Conservation (phyloP, 1,140 invertebrate genomes). For the Lepidurus apus region DNA sequence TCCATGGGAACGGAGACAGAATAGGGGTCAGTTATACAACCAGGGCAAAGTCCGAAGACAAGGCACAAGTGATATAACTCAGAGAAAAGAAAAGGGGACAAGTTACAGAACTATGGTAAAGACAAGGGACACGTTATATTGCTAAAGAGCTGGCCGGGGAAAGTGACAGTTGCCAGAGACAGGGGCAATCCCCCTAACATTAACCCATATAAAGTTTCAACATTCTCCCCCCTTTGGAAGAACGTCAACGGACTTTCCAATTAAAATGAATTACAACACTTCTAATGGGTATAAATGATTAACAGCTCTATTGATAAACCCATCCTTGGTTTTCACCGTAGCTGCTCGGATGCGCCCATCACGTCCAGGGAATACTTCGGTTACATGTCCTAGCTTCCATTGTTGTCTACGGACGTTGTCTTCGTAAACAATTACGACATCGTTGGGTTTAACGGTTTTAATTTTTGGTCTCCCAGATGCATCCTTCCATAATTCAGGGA, state of each 20-base stretch:
- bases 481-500: neutral
- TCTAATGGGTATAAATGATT: slow-evolving; percentile 9
- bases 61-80: no score
- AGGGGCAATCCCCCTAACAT: no score
- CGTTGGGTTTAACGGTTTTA: slow-evolving; percentile 31
- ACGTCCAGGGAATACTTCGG: slow-evolving; percentile 38
- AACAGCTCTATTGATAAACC: neutral
- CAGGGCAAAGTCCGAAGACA: no score
- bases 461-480: neutral
- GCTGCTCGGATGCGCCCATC: slow-evolving; percentile 40
- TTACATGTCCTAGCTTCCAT: slow-evolving; percentile 43
- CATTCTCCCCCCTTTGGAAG: slow-evolving; percentile 27
- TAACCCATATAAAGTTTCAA: neutral
- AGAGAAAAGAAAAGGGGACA: no score
- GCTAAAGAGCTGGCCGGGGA: no score
- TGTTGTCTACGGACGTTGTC: slow-evolving; percentile 39
- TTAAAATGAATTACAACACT: neutral
- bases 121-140: no score
- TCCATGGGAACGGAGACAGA: no score
- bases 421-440: slow-evolving; percentile 40
- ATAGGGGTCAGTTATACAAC: no score
- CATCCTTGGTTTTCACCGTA: neutral
- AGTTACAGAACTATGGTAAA: no score
- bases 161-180: no score
- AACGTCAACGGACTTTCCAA: neutral